Evolutionary conservation across 1,140 invertebrate species (phyloP).

Genomic region (Temnothorax nylanderi): DNA sequence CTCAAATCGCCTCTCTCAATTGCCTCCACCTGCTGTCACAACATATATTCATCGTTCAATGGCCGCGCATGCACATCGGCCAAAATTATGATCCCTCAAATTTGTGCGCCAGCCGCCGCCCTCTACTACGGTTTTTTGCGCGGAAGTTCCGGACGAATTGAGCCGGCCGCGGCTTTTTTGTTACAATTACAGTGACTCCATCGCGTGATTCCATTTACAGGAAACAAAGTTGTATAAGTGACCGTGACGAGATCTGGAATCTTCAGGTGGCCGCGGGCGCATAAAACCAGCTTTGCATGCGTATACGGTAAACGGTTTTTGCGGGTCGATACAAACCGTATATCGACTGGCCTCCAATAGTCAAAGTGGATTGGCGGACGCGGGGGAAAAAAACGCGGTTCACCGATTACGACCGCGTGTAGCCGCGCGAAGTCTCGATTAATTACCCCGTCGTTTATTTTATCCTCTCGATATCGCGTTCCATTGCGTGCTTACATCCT

Average conservation of each 20-base stretch:
- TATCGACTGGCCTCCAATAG: slow-evolving; percentile 64
- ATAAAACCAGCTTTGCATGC: slow-evolving; percentile 68
- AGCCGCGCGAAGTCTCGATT: slow-evolving; percentile 42
- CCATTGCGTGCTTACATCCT: background rate
- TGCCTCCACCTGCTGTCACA: background rate
- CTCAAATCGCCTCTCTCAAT: background rate
- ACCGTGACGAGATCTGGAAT: slow-evolving; percentile 74
- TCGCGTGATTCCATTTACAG: slow-evolving; percentile 66
- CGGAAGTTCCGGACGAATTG: slow-evolving; percentile 41
- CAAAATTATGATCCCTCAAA: slow-evolving; percentile 51
- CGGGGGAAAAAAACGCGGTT: slow-evolving; percentile 25
- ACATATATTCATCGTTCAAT: slow-evolving; percentile 29
- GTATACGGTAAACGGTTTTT: slow-evolving; percentile 71
- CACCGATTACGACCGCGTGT: background rate
- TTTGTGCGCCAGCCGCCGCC: slow-evolving; percentile 37
- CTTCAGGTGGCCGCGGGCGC: slow-evolving; percentile 58
- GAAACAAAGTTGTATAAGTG: slow-evolving; percentile 69
- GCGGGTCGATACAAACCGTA: slow-evolving; percentile 66
- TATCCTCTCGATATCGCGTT: slow-evolving; percentile 43
- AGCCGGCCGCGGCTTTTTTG: slow-evolving; percentile 36
- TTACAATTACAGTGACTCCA: slow-evolving; percentile 64
- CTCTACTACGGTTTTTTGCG: slow-evolving; percentile 33
- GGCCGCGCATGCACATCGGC: slow-evolving; percentile 1
- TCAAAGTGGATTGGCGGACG: slow-evolving; percentile 53
- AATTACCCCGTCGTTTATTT: slow-evolving; percentile 57